Evolutionary conservation across 2,797 vertebrate species (phyloP).

Genomic region (Monodelphis domestica): DNA sequence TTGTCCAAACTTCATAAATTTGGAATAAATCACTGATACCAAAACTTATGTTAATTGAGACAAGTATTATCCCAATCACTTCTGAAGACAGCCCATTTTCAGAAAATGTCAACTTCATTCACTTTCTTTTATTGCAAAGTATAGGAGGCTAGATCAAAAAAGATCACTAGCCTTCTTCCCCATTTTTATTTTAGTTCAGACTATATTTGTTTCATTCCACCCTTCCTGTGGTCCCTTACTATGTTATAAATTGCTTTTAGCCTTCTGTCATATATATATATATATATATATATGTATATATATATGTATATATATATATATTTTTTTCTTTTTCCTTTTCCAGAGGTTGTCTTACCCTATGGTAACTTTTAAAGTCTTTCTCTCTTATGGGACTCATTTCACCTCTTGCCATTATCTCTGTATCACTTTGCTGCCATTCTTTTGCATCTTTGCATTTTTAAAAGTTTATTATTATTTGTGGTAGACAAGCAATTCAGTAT

Average conservation of each 20-base stretch:
- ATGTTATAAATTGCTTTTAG: slow-evolving; percentile 49
- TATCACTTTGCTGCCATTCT: slow-evolving; percentile 40
- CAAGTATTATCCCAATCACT: background rate
- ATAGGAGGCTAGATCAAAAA: background rate
- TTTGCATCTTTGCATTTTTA: slow-evolving; percentile 55
- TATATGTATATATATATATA: too few relatives aligned
- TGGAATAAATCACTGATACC: slow-evolving; percentile 30
- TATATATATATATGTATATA: too few relatives aligned
- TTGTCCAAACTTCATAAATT: slow-evolving; percentile 31
- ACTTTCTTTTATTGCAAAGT: slow-evolving; percentile 30
- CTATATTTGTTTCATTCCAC: background rate
- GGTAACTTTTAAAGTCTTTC: slow-evolving; percentile 29
- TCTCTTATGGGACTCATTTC: slow-evolving; percentile 50
- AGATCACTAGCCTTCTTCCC: slow-evolving; percentile 2
- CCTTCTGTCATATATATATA: background rate
- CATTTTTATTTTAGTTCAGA: background rate
- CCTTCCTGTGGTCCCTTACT: background rate
- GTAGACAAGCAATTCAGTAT: slow-evolving; percentile 19
- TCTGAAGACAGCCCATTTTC: slow-evolving; percentile 35
- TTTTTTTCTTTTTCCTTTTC: slow-evolving; percentile 36
- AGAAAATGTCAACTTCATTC: slow-evolving; percentile 9
- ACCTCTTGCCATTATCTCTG: background rate
- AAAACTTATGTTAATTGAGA: slow-evolving; percentile 20
- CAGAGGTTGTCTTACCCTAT: slow-evolving; percentile 42
- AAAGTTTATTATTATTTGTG: slow-evolving; percentile 41